Conservation (phyloP, 2,113 vertebrate species). For the Phylloscopus whistleri region DNA sequence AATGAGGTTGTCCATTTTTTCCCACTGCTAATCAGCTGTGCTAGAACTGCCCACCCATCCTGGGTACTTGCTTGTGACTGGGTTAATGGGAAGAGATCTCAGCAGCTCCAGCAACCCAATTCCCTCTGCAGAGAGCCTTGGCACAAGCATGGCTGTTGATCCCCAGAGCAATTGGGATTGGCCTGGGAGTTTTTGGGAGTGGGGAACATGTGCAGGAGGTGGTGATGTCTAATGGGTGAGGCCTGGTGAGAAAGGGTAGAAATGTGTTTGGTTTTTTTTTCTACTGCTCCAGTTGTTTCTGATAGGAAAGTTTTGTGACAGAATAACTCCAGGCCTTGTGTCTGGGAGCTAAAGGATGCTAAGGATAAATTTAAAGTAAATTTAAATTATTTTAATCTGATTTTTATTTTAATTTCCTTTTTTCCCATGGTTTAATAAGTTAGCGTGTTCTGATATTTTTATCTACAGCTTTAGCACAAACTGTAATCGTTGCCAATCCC, state of each 20-base stretch:
- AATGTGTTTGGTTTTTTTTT: neutral
- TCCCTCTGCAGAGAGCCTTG: neutral
- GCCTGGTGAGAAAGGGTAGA: neutral
- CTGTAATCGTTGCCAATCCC: neutral
- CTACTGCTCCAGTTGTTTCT: neutral
- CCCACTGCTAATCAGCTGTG: neutral
- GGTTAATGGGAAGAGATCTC: neutral
- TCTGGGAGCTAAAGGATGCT: neutral
- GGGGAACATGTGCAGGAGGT: fast-evolving
- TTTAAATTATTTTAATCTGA: neutral
- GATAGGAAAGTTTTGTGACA: neutral
- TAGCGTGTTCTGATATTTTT: neutral
- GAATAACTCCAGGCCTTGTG: neutral
- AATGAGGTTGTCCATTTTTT: neutral
- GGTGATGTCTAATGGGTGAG: neutral
- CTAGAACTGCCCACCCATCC: neutral
- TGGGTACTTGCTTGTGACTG: neutral
- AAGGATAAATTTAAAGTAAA: neutral
- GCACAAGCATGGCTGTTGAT: neutral
- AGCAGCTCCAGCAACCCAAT: neutral
- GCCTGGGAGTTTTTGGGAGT: neutral
- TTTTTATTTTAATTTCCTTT: neutral
- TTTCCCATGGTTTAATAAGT: neutral
- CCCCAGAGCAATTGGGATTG: neutral
- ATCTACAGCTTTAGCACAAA: neutral